phyloP scores from a whole-genome alignment of 1,140 invertebrate genomes.

The Mercenaria mercenaria region DNA sequence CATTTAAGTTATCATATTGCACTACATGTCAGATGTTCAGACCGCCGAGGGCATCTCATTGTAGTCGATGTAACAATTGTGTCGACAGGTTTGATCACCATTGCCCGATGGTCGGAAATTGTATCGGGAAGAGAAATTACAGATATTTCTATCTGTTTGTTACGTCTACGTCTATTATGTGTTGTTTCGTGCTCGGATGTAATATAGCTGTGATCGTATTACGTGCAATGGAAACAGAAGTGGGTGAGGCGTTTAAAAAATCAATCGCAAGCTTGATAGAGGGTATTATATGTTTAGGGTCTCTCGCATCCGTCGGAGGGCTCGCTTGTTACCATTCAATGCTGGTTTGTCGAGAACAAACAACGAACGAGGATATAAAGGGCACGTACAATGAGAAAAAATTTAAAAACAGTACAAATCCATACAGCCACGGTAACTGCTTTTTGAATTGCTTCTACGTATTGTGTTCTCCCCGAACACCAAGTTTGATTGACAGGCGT shows the following conservation, averaged over 20 bases:
- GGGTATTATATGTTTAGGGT: conserved; percentile 55
- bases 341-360: conserved; percentile 47
- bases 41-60: conserved; percentile 59
- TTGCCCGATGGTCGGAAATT: conserved; percentile 65
- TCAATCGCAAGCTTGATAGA: conserved; percentile 61
- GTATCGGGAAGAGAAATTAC: conserved; percentile 63
- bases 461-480: conserved; percentile 41
- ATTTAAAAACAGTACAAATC: conserved; percentile 50
- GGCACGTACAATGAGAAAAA: conserved; percentile 50
- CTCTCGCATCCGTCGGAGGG: conserved; percentile 56
- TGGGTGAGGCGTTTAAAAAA: conserved; percentile 60
- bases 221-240: conserved; percentile 36
- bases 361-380: conserved; percentile 64
- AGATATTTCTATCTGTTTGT: conserved; percentile 63
- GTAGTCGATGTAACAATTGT: conserved; percentile 65
- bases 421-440: conserved; percentile 61
- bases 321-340: conserved; percentile 59
- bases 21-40: conserved; percentile 62
- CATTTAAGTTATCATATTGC: conserved; percentile 58
- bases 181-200: conserved; percentile 54
- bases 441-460: conserved; percentile 54
- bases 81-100: conserved; percentile 66
- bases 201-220: conserved; percentile 62
- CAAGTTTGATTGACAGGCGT: conserved; percentile 60
- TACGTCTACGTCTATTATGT: conserved; percentile 58